Percentiles rank a stretch among this genome's conserved stretches.
Evolutionary conservation across 2,888 invertebrate species (phyloP).

Genomic region (Scaptomyza polygonia): DNA sequence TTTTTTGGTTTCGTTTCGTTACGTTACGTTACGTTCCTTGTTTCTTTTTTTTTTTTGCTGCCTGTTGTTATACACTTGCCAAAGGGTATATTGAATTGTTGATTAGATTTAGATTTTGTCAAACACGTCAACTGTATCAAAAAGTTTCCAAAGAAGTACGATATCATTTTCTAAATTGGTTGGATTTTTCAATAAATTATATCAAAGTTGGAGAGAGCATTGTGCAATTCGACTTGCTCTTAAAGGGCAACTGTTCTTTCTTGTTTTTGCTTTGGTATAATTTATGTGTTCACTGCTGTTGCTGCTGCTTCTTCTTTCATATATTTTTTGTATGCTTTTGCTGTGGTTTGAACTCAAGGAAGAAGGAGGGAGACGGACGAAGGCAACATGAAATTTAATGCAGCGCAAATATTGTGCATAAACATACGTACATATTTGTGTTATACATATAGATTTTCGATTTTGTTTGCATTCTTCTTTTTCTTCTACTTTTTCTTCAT

Average conservation of each 20-base stretch:
- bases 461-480: constrained; percentile 20
- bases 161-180: no score
- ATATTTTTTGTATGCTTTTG: constrained; percentile 17
- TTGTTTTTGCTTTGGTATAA: constrained; percentile 56
- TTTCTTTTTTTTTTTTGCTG: constrained; percentile 22
- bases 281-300: constrained; percentile 61
- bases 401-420: constrained; percentile 60
- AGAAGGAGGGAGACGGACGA: background rate
- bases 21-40: constrained; percentile 29
- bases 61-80: constrained; percentile 1
- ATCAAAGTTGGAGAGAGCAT: background rate
- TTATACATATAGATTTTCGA: constrained; percentile 13
- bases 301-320: constrained; percentile 30
- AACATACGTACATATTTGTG: background rate
- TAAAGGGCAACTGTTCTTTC: background rate
- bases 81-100: background rate
- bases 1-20: constrained; percentile 19
- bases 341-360: constrained; percentile 9
- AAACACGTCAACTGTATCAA: no score
- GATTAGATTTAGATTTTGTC: background rate
- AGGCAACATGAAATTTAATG: constrained; percentile 56
- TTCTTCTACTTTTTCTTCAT: constrained; percentile 3
- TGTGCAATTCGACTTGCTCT: background rate
- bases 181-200: no score
- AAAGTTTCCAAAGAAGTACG: no score